Evolutionary conservation across 2,113 vertebrate genomes (phyloP), one percentile per base, ranked within the genome.

Genomic region (Microcebus tavaratra): DNA sequence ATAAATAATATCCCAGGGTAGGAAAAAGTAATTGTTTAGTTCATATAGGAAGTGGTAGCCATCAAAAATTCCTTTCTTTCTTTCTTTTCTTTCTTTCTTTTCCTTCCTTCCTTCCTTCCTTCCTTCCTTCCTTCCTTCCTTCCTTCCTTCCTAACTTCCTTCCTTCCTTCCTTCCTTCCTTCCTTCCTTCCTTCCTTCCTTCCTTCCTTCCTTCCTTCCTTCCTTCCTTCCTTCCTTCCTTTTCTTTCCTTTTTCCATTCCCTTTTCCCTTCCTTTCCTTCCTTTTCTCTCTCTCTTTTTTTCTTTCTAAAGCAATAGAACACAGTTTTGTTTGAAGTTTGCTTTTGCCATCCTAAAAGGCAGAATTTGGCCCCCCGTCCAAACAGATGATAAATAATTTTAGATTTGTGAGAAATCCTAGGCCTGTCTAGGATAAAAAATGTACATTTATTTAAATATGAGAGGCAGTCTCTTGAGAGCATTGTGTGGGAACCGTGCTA

Each of bases 391-490:
- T 39, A 88, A 76, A 59, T 97, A 76, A 73, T 88, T 94, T 91
- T 65, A 78, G 88, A 91, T 94, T 84, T 95, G 59, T 79, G 88
- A 84, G 45, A 84, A 59, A 92, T 53, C 25, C 6, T 57, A 89
- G 79, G 45, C 20, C n/a, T 84, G 21, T 65, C 88, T 85, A 31
- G 57, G 48, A 53, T 94, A 79, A 89, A 83, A 53, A 96, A 88
- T 36, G 63, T 78, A 9, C 70, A 92, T 88, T 88, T 91, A 78
- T 75, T 94, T 88, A 73, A 93, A 45, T 75, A 88, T 34, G 78
- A 80, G 92, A 85, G 42, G 48, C 50, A 75, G 8, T 81, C 80
- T 88, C 88, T 29, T 63, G 39, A 73, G 92, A 92, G 59, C 39
- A 36, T 68, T 89, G 39, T 92, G 73, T 94, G 79, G 72, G 72